phyloP scores from a whole-genome alignment of 37 sponge, comb jelly and placozoan species.

The Cladorhizidae sp. region DNA sequence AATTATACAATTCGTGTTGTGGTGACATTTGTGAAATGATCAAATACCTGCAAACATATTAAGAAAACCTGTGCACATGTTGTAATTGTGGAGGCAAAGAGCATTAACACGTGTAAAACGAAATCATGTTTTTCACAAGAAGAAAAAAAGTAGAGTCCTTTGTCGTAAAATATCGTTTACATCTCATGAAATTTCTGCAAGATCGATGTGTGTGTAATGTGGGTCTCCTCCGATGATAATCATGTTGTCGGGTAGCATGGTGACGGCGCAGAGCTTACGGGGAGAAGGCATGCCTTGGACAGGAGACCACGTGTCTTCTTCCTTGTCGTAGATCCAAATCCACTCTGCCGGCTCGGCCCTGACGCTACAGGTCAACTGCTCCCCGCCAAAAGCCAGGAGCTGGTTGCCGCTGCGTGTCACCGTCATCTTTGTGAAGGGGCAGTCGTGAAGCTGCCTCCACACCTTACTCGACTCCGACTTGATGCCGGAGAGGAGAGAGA shows the following conservation, averaged over 20 bases:
- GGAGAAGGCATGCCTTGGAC: slow-evolving; percentile 39
- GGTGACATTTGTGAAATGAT: too few relatives aligned
- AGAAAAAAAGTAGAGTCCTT: neutral
- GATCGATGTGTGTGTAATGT: slow-evolving; percentile 36
- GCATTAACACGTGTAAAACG: too few relatives aligned
- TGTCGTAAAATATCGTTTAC: neutral
- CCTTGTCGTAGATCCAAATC: slow-evolving; percentile 35
- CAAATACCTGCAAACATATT: too few relatives aligned
- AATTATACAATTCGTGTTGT: too few relatives aligned
- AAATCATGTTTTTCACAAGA: neutral
- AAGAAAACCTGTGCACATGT: too few relatives aligned
- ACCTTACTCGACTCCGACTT: neutral
- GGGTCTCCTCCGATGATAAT: slow-evolving; percentile 50
- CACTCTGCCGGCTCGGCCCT: slow-evolving; percentile 28
- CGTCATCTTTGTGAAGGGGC: slow-evolving; percentile 48
- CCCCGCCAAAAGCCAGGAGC: slow-evolving; percentile 54
- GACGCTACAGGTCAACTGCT: slow-evolving; percentile 26
- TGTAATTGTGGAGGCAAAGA: too few relatives aligned
- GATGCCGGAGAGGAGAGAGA: neutral
- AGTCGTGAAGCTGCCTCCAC: slow-evolving; percentile 39
- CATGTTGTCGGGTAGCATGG: slow-evolving; percentile 17
- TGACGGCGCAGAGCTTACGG: slow-evolving; percentile 46
- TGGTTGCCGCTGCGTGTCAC: slow-evolving; percentile 14
- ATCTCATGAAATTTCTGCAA: slow-evolving; percentile 31
- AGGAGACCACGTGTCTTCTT: slow-evolving; percentile 43